phyloP scores from a whole-genome alignment of 2,888 invertebrate species.

The Drosophila birchii region DNA sequence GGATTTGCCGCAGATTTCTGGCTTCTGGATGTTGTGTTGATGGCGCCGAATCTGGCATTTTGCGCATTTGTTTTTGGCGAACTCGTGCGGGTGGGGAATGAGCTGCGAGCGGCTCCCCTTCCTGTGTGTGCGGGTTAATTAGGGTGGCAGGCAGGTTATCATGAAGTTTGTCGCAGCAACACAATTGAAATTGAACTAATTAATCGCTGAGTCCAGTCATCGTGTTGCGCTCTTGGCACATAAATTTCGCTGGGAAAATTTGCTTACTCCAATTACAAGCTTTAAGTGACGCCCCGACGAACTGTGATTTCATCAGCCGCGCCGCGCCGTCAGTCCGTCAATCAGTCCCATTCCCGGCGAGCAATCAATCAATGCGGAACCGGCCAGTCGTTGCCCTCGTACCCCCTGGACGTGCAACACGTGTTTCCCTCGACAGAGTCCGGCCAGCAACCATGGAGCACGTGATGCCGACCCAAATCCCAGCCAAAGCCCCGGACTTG shows the following conservation, averaged over 20 bases:
- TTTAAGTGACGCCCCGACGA: conserved; percentile 8
- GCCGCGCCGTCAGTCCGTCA: conserved; percentile 21
- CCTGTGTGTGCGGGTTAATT: conserved; percentile 49
- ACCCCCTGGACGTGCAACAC: conserved; percentile 44
- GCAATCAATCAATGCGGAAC: conserved; percentile 21
- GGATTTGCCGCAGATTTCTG: conserved; percentile 58
- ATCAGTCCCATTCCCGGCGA: conserved; percentile 5
- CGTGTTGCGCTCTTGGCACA: neutral
- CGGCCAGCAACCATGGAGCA: conserved; percentile 34
- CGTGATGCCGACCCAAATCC: conserved; percentile 23
- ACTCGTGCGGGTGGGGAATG: conserved; percentile 16
- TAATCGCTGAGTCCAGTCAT: conserved; percentile 4
- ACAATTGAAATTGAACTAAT: conserved; percentile 14
- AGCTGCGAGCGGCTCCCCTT: conserved; percentile 10
- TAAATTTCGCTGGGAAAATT: conserved; percentile 1
- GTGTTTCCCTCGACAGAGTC: conserved; percentile 32
- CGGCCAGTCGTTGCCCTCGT: conserved; percentile 12
- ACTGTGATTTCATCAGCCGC: conserved; percentile 31
- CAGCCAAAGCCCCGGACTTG: neutral
- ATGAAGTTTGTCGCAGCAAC: neutral
- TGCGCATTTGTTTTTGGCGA: conserved; percentile 56
- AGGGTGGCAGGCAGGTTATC: conserved; percentile 37
- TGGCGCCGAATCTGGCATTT: conserved; percentile 43
- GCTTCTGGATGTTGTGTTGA: conserved; percentile 26
- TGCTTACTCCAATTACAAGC: conserved; percentile 10